phyloP scores from a whole-genome alignment of 1,140 invertebrate genomes.

The Drosophila ananassae region DNA sequence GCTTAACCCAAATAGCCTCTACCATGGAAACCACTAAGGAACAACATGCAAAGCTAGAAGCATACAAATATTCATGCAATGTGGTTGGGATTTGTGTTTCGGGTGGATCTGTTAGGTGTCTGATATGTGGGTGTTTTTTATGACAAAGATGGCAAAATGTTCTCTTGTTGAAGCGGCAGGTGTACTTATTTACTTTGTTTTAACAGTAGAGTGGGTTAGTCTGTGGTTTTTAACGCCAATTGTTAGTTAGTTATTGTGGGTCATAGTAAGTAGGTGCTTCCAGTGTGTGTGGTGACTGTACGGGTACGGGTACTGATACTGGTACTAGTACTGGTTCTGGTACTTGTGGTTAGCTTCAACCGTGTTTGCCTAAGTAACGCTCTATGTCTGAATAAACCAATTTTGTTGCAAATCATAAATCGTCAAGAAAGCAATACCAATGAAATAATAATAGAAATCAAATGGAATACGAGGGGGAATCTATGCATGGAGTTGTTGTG shows the following conservation, averaged over 20 bases:
- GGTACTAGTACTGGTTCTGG: neutral
- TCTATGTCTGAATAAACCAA: slow-evolving; percentile 54
- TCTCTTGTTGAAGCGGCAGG: slow-evolving; percentile 15
- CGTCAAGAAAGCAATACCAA: slow-evolving; percentile 40
- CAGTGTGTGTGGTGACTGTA: slow-evolving; percentile 8
- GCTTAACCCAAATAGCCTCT: neutral
- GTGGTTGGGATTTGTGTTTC: slow-evolving; percentile 17
- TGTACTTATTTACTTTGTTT: slow-evolving; percentile 26
- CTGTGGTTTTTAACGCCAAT: slow-evolving; percentile 25
- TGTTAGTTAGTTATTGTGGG: slow-evolving; percentile 6
- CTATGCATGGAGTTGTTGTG: slow-evolving; percentile 29
- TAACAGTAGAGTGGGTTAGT: slow-evolving; percentile 31
- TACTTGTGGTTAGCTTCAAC: slow-evolving; percentile 14
- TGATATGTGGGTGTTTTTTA: slow-evolving; percentile 8
- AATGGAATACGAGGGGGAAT: slow-evolving; percentile 14
- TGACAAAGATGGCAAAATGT: slow-evolving; percentile 20
- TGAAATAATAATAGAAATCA: slow-evolving; percentile 35
- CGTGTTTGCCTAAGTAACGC: slow-evolving; percentile 14
- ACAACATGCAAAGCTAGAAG: slow-evolving; percentile 65
- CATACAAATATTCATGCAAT: slow-evolving; percentile 54
- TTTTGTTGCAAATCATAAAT: slow-evolving; percentile 57
- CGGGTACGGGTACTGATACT: neutral
- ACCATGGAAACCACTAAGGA: slow-evolving; percentile 21
- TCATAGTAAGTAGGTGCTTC: slow-evolving; percentile 23
- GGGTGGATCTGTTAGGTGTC: slow-evolving; percentile 10